Percentiles rank a stretch among this genome's conserved stretches.
Evolutionary conservation across 1,140 invertebrate genomes (phyloP).

Genomic region (Achroia grisella): DNA sequence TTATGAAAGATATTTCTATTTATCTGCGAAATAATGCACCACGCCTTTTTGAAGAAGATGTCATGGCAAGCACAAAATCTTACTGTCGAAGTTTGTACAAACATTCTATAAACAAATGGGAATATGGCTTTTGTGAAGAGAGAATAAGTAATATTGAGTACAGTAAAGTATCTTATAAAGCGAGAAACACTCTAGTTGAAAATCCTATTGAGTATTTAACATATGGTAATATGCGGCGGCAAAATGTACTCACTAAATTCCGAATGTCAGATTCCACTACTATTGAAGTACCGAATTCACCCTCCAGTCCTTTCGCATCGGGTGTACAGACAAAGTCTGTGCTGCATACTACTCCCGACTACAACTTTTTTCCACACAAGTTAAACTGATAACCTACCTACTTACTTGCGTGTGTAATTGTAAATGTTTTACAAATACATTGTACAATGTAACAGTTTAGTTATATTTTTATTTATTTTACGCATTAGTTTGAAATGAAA

Average conservation of each 20-base stretch:
- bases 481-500: no score
- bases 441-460: no score
- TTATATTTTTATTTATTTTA: no score
- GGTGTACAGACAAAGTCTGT: not conserved
- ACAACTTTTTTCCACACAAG: conserved; percentile 50
- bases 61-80: conserved; percentile 19
- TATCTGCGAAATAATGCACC: conserved; percentile 24
- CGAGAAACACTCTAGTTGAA: conserved; percentile 7
- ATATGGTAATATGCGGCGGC: not conserved
- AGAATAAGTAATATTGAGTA: not conserved
- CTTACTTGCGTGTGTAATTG: no score
- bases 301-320: not conserved
- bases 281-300: no score
- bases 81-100: conserved; percentile 14
- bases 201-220: conserved; percentile 16
- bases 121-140: no score
- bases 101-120: no score
- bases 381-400: conserved; percentile 27
- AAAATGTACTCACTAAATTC: not conserved
- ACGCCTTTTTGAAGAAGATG: conserved; percentile 15
- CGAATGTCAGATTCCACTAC: not conserved
- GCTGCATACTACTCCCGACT: conserved; percentile 34
- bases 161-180: not conserved
- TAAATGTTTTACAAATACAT: no score
- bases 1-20: conserved; percentile 25